phyloP scores from a whole-genome alignment of 2,113 vertebrate genomes.

The Callaeas wilsoni region DNA sequence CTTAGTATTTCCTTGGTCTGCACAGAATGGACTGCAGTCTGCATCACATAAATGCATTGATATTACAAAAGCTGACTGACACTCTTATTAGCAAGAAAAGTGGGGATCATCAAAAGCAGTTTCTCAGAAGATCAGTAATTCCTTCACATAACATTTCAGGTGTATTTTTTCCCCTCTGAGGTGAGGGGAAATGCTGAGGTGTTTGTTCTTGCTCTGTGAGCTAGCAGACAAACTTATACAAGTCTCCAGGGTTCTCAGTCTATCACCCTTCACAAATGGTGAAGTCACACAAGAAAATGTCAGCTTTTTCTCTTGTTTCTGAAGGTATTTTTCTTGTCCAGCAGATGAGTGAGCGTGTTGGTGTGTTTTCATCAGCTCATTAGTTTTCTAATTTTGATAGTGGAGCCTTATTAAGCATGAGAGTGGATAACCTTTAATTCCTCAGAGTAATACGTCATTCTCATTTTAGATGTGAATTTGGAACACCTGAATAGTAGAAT shows the following conservation, averaged over 20 bases:
- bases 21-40: not conserved
- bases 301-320: not conserved
- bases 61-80: not conserved
- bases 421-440: not conserved
- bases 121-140: not conserved
- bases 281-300: not conserved
- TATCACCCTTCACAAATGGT: conserved; percentile 4
- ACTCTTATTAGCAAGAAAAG: not conserved
- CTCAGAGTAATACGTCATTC: not conserved
- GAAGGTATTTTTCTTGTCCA: conserved; percentile 7
- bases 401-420: not conserved
- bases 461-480: not conserved
- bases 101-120: not conserved
- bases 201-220: not conserved
- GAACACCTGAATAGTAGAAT: not conserved
- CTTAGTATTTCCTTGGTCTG: not conserved
- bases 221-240: not conserved
- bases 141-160: not conserved
- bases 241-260: conserved; percentile 12
- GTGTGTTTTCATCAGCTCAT: conserved; percentile 5
- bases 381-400: conserved; percentile 17
- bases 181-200: not conserved
- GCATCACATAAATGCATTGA: not conserved
- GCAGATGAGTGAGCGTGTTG: not conserved
- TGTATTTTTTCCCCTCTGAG: not conserved